phyloP scores from a whole-genome alignment of 1,140 invertebrate species.

The Pseudomyrmex dendroicus region DNA sequence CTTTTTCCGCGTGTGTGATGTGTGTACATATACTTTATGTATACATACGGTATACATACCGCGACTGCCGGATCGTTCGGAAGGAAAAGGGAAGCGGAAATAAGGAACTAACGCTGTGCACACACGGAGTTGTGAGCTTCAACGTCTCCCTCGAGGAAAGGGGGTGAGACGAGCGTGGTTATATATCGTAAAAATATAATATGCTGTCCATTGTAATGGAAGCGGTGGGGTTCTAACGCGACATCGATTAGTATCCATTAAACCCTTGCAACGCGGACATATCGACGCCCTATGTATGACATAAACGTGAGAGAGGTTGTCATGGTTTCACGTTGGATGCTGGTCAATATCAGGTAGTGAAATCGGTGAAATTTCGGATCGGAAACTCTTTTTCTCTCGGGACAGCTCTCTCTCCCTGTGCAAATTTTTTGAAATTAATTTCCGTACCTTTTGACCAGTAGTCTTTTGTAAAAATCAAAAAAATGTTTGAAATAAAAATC shows the following conservation, averaged over 20 bases:
- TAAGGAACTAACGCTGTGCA: slow-evolving; percentile 24
- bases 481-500: no score
- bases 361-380: slow-evolving; percentile 26
- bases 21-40: background rate
- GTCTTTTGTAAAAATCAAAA: no score
- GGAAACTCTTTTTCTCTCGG: background rate
- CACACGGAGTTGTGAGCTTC: background rate
- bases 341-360: slow-evolving; percentile 49
- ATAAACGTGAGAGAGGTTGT: slow-evolving; percentile 50
- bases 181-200: slow-evolving; percentile 48
- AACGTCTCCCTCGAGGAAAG: background rate
- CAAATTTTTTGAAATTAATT: background rate
- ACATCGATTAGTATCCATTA: slow-evolving; percentile 62
- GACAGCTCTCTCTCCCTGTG: background rate
- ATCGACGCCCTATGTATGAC: slow-evolving; percentile 31
- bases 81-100: background rate
- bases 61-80: background rate
- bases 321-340: slow-evolving; percentile 47
- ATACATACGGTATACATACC: background rate
- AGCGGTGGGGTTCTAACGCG: slow-evolving; percentile 41
- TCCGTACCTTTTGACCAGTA: no score
- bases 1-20: slow-evolving; percentile 5
- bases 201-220: slow-evolving; percentile 44
- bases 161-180: background rate
- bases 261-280: slow-evolving; percentile 39